Evolutionary conservation across 2,113 vertebrate genomes (phyloP).

Genomic region (Okapia johnstoni): DNA sequence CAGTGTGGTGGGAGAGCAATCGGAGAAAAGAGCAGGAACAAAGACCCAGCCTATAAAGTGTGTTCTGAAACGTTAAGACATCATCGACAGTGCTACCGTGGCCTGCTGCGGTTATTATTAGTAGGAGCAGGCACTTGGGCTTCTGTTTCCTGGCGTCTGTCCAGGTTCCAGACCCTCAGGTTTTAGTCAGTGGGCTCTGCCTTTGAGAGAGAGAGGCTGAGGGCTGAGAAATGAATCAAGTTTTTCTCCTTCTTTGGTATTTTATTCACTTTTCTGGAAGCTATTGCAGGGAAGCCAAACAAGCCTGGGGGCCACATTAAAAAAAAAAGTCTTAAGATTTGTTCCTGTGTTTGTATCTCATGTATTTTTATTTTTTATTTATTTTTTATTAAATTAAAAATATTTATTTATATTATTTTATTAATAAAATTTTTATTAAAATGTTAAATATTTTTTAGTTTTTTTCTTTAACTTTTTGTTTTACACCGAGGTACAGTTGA

Average conservation of each 20-base stretch:
- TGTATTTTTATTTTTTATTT: not conserved
- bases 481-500: not conserved
- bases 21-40: not conserved
- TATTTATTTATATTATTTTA: not conserved
- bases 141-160: not conserved
- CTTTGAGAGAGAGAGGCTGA: not conserved
- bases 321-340: not conserved
- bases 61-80: not conserved
- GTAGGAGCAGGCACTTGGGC: not conserved
- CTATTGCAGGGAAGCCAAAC: not conserved
- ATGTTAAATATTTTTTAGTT: not conserved
- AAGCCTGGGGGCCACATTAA: not conserved
- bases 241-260: not conserved
- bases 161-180: not conserved
- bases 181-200: not conserved
- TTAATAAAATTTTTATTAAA: not conserved
- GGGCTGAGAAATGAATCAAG: conserved; percentile 50
- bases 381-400: not conserved
- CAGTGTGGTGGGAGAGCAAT: not conserved
- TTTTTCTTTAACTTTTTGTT: not conserved
- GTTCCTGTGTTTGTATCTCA: not conserved
- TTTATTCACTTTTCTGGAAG: conserved; percentile 20
- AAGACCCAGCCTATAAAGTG: not conserved
- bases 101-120: not conserved
- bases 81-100: fast-evolving